Conservation (phyloP, 2,797 vertebrate species). For the Euthynnus affinis region DNA sequence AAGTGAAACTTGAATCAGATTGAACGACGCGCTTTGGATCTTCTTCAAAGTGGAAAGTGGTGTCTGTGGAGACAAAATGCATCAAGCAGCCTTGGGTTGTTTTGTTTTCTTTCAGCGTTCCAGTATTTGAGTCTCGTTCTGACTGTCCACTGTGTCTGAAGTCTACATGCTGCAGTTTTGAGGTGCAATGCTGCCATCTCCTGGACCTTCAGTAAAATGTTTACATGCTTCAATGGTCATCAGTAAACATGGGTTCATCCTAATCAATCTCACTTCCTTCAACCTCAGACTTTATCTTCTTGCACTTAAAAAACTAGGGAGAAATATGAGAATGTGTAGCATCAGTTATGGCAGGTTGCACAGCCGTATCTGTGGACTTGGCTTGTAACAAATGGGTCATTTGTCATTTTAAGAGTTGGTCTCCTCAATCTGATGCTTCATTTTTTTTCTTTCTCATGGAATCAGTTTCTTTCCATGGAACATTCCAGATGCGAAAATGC, state of each 20-base stretch:
- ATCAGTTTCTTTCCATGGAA: background rate
- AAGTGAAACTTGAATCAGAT: constrained; percentile 12
- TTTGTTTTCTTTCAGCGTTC: background rate
- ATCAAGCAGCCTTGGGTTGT: background rate
- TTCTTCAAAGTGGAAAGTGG: background rate
- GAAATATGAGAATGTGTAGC: background rate
- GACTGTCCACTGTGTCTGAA: background rate
- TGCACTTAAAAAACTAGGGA: background rate
- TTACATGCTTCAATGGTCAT: background rate
- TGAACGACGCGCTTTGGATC: background rate
- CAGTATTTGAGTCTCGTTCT: background rate
- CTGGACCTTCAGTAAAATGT: constrained; percentile 55
- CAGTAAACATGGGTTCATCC: background rate
- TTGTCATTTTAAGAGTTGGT: background rate
- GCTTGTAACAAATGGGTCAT: background rate
- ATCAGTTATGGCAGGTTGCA: no score
- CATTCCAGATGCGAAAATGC: background rate
- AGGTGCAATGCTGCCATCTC: constrained; percentile 80
- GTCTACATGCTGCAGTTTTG: background rate
- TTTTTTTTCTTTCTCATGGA: background rate
- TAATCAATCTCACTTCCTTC: background rate
- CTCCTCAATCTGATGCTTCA: background rate
- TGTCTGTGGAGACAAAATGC: background rate
- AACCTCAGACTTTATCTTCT: background rate
- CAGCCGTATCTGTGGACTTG: no score